Base-by-base conservation (phyloP, 2,113 vertebrate genomes). In the Cairina moschata region DNA sequence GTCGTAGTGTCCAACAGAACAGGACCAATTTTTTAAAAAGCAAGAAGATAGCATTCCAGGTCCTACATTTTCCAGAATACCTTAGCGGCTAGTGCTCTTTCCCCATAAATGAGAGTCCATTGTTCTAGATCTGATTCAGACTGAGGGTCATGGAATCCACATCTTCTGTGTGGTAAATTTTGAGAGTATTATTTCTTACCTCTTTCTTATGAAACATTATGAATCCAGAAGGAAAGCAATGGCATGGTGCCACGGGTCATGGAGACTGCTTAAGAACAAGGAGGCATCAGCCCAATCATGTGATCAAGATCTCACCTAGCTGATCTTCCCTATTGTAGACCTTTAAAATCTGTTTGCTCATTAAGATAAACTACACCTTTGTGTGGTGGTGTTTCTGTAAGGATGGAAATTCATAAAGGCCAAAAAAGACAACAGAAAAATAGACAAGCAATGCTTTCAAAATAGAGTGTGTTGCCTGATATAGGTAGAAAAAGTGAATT, bases 141-240 rank as follows among this genome's bases (percentile, higher is more conserved):
- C 14, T 22, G 25, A 59, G 3, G 2, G 7, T 58, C 16, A 26
- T 65, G 50, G 32, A 88, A 78, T 66, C 79, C 68, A 52, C 25
- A 13, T 50, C 31, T 58, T 8, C 8, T 65, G 6, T 10, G 28
- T 6, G 7, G 40, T 4, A 91, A 83, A 74, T 40, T 40, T 69
- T 85, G n/a, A 16, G 6, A 13, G 21, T 34, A 13, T 8, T 0
- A 56, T 17, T n/a, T 78, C 56, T 63, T 58, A 21, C 17, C 2
- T 50, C 66, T 77, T 86, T 26, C 23, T 81, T 18, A 40, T 66
- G 44, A 85, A 75, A n/a, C 67, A 17, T 36, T 66, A 42, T 42
- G 8, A 17, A 69, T 6, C 1, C 0, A 73, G 8, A 6, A 83
- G 9, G 25, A 77, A 11, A 67, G 23, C 0, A 76, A 48, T 52